These are phyloP conservation scores for Phrynosoma blainvillii DNA, from an alignment of 2,113 vertebrate genomes.

Conservation along the genomic window DNA sequence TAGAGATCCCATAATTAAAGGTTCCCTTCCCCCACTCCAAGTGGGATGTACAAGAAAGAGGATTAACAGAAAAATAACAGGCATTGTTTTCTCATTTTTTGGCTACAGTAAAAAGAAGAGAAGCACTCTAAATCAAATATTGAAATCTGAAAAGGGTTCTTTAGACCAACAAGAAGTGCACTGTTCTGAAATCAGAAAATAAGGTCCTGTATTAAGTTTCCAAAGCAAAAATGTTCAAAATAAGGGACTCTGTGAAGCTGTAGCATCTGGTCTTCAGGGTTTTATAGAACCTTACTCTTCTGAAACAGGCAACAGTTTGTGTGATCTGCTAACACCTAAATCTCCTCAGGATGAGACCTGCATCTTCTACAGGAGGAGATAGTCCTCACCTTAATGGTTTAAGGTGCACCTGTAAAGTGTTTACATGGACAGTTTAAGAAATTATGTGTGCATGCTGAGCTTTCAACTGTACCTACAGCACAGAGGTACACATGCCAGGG, in stretches of 20 bases:
- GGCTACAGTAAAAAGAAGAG: neutral
- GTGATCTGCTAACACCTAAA: neutral
- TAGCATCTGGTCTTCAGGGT: neutral
- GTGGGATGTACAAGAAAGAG: neutral
- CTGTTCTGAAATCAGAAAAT: neutral
- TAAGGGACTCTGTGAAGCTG: neutral
- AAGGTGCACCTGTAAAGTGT: neutral
- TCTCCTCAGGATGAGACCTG: neutral
- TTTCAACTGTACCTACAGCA: neutral
- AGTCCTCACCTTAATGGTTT: neutral
- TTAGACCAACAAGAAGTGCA: neutral
- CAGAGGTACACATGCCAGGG: neutral
- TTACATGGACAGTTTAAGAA: neutral
- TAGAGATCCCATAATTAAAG: constrained; percentile 35
- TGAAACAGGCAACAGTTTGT: neutral
- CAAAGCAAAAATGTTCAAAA: neutral
- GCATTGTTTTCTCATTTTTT: neutral
- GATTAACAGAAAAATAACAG: constrained; percentile 27
- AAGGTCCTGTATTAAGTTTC: neutral
- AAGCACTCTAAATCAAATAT: constrained; percentile 3
- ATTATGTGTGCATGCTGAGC: neutral
- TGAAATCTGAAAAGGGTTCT: constrained; percentile 12
- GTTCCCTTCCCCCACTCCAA: neutral
- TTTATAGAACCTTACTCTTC: neutral
- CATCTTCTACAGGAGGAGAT: neutral